Percentiles rank a stretch among this genome's conserved stretches.
These are phyloP conservation scores for Melanotaenia duboulayi DNA, from an alignment of 2,113 vertebrate species.

Conservation along the genomic window DNA sequence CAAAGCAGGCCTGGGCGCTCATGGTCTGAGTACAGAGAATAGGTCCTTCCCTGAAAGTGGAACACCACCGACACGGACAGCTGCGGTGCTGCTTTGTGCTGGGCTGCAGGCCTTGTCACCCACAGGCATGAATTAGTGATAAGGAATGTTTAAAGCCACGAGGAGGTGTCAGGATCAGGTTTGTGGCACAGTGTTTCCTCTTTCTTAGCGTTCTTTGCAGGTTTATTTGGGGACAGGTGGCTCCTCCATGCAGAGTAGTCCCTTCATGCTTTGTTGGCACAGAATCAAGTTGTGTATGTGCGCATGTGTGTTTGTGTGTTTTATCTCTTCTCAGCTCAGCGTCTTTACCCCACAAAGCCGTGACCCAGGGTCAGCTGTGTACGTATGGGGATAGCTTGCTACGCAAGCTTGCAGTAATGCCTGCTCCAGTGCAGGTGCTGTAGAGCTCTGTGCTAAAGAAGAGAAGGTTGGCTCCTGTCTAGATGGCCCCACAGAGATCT, in stretches of 20 bases:
- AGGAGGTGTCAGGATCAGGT: constrained; percentile 85
- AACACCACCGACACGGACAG: constrained; percentile 46
- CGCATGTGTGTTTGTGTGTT: constrained; percentile 43
- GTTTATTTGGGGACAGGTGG: constrained; percentile 76
- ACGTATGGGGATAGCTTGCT: constrained; percentile 55
- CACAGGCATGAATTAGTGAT: constrained; percentile 84
- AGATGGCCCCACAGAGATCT: constrained; percentile 70
- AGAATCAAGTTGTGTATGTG: constrained; percentile 21
- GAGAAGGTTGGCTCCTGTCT: constrained; percentile 53
- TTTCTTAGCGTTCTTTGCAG: constrained; percentile 60
- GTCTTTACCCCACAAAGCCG: constrained; percentile 75
- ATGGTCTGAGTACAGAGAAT: constrained; percentile 23
- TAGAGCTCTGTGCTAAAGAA: constrained; percentile 32
- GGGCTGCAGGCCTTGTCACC: constrained; percentile 77
- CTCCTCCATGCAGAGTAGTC: constrained; percentile 53
- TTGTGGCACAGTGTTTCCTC: constrained; percentile 78
- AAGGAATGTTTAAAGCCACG: constrained; percentile 81
- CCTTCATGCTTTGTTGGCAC: constrained; percentile 45
- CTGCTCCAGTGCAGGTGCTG: constrained; percentile 54
- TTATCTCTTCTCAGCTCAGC: constrained; percentile 74
- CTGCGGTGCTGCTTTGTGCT: constrained; percentile 53
- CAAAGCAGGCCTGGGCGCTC: constrained; percentile 77
- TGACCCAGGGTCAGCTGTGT: constrained; percentile 71
- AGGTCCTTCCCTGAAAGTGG: constrained; percentile 59
- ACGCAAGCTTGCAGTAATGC: constrained; percentile 47